Evolutionary conservation across 2,113 vertebrate genomes (phyloP), one percentile per base, ranked within the genome.

Genomic region (Muscicapa adusta): DNA sequence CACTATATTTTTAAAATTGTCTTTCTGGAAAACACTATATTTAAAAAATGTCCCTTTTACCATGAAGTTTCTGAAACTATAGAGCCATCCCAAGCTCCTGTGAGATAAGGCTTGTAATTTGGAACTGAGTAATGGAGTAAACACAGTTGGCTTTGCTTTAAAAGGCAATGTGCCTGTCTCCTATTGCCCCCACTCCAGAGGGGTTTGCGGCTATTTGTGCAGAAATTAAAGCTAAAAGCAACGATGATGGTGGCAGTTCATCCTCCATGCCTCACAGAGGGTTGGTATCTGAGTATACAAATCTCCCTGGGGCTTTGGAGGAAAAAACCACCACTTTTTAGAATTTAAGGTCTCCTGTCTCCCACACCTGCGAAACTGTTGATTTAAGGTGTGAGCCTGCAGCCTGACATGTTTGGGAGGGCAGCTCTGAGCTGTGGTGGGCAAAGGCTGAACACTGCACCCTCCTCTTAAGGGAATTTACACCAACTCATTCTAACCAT

Each of bases 41-140:
- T 97, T 72, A 96, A 97, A 95, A 92, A 77, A 73, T 90, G 81
- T 56, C 73, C 95, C 91, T 94, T 96, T 61, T 88, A 90, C 89
- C 88, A 51, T 85, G 94, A 97, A 87, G 89, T 92, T 97, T 95
- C 91, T 83, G 3, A 88, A 96, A 94, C 94, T 95, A 63, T 9
- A 88, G 94, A 82, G 79, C 23, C 56, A 81, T 89, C 45, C 43
- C 48, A 88, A 95, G 79, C 78, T 97, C 78, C 74, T 93, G 58
- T 17, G 85, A 91, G 97, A 97, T 97, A 98, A 94, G 89, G 75
- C 75, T 94, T 97, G 93, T 95, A 97, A 98, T 98, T 97, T 97
- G 89, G 85, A 95, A 53, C 68, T 80, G 94, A 94, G 72, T 65
- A 94, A 92, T 67, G 51, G 66, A 63, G 73, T 78, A 94, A 96